These are phyloP conservation scores for Jaculus jaculus DNA, from an alignment of 2,113 vertebrate genomes.

Conservation along the genomic window DNA sequence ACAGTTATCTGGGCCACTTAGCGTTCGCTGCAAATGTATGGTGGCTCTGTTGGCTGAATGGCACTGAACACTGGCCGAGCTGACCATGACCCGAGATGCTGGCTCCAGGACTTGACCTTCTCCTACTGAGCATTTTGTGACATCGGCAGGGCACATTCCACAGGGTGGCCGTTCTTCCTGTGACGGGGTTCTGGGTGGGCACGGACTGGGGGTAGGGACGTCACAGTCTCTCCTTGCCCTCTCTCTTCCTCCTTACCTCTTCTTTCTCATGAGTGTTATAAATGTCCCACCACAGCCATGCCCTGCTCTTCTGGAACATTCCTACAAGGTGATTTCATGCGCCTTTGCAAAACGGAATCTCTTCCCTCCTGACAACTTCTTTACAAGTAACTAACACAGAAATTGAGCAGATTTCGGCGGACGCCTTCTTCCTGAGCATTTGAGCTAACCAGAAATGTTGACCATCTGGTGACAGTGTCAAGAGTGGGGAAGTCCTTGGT, in stretches of 20 bases:
- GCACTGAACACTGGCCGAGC: accelerated
- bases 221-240: too few species aligned
- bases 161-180: not conserved
- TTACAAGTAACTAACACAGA: not conserved
- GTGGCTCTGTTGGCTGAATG: not conserved
- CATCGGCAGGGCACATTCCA: not conserved
- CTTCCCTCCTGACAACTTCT: not conserved
- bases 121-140: not conserved
- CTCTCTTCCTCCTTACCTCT: not conserved
- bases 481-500: accelerated
- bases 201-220: too few species aligned
- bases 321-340: not conserved
- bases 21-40: not conserved
- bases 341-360: not conserved
- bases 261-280: not conserved
- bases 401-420: not conserved
- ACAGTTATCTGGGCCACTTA: not conserved
- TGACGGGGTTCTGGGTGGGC: not conserved
- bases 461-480: accelerated
- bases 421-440: not conserved
- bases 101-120: not conserved
- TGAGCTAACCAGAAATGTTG: not conserved
- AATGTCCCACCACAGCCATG: not conserved
- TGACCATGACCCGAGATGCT: not conserved
- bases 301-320: not conserved